phyloP scores from a whole-genome alignment of 2,113 vertebrate genomes.

The Hyperopisus bebe region DNA sequence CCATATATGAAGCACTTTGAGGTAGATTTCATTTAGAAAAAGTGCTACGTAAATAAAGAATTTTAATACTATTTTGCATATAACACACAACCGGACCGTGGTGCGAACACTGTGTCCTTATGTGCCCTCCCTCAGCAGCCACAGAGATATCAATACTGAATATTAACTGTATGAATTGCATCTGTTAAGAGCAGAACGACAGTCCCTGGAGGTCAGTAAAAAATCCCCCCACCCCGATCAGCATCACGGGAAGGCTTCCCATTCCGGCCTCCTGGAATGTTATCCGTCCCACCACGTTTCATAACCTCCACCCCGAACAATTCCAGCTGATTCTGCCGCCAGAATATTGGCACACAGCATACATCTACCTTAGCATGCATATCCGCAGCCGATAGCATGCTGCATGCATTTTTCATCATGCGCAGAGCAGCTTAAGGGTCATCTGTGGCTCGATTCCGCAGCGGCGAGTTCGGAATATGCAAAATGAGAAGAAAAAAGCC shows the following conservation, averaged over 20 bases:
- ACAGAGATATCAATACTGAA: slow-evolving; percentile 28
- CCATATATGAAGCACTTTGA: not conserved
- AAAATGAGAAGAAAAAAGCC: not conserved
- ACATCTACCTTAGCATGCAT: not conserved
- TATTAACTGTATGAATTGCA: slow-evolving; percentile 29
- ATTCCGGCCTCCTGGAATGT: slow-evolving; percentile 3
- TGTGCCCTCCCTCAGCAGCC: not conserved
- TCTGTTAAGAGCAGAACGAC: slow-evolving; percentile 18
- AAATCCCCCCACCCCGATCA: not conserved
- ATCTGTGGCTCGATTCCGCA: not conserved
- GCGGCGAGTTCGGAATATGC: not conserved
- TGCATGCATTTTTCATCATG: not conserved
- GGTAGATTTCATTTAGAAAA: not conserved
- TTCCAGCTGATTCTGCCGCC: not conserved
- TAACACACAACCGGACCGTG: not conserved
- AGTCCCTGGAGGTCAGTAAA: slow-evolving; percentile 27
- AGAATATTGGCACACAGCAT: not conserved
- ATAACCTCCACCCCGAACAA: not conserved
- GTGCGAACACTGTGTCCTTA: not conserved
- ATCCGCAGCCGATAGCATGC: not conserved
- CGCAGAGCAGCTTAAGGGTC: not conserved
- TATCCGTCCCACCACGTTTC: not conserved
- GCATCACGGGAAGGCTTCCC: slow-evolving; percentile 12
- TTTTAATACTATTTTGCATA: not conserved
- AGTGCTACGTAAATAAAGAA: not conserved